Evolutionary conservation across 2,113 vertebrate species (phyloP).

Genomic region (Periophthalmodon schlosseri): DNA sequence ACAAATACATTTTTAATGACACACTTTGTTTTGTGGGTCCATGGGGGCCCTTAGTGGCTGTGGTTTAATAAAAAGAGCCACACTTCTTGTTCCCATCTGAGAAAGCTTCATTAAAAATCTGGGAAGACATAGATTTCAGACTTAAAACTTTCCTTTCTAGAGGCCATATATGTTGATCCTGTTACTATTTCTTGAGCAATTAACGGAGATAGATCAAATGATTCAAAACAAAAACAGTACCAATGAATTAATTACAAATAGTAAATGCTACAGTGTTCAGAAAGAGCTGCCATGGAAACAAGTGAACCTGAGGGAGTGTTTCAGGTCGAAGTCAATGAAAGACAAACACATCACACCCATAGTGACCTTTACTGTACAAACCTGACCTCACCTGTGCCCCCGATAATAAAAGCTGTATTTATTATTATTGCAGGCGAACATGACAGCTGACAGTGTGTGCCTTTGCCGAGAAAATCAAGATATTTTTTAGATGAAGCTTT

Average conservation of each 20-base stretch:
- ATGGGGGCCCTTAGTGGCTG: slow-evolving; percentile 57
- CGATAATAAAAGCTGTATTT: background rate
- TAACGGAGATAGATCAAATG: too few relatives aligned
- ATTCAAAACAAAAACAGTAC: background rate
- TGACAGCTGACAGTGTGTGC: background rate
- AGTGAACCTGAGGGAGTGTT: background rate
- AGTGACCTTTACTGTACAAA: background rate
- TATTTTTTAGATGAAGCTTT: slow-evolving; percentile 20
- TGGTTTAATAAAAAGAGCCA: slow-evolving; percentile 67
- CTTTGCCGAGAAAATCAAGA: slow-evolving; percentile 6
- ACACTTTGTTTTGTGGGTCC: slow-evolving; percentile 70
- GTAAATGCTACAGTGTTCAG: slow-evolving; percentile 8
- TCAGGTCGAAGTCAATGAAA: slow-evolving; percentile 26
- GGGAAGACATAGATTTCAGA: slow-evolving; percentile 59
- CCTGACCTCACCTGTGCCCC: background rate
- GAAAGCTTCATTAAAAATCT: slow-evolving; percentile 70
- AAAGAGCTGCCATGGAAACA: slow-evolving; percentile 43
- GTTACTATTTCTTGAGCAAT: background rate
- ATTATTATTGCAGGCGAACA: background rate
- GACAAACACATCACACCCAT: background rate
- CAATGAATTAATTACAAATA: background rate
- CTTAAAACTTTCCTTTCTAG: slow-evolving; percentile 49
- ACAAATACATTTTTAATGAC: slow-evolving; percentile 74
- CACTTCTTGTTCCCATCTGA: slow-evolving; percentile 59
- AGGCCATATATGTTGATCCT: slow-evolving; percentile 19